Evolutionary conservation across 2,797 vertebrate genomes (phyloP).

Genomic region (Takifugu ocellatus): DNA sequence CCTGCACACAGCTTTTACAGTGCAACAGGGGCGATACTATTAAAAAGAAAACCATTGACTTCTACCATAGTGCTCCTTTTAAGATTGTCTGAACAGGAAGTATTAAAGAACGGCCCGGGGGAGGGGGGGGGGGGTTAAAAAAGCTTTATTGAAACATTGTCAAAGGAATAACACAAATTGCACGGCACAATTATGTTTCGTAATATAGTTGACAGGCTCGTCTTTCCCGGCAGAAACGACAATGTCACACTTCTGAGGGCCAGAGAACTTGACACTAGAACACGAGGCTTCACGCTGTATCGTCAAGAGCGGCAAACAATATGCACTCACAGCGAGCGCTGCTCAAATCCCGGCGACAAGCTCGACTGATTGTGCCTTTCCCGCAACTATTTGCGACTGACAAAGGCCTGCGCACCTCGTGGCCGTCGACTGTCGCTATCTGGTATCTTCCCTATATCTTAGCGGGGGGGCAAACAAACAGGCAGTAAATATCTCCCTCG

Average conservation of each 20-base stretch:
- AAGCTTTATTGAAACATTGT: slow-evolving; percentile 27
- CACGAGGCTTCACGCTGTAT: slow-evolving; percentile 43
- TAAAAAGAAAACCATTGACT: slow-evolving; percentile 40
- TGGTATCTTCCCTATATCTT: slow-evolving; percentile 49
- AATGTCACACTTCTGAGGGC: slow-evolving; percentile 55
- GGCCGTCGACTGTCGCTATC: slow-evolving; percentile 50
- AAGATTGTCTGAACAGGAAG: slow-evolving; percentile 33
- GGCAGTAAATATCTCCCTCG: slow-evolving; percentile 59
- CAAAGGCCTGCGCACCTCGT: slow-evolving; percentile 57
- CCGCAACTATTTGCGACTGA: slow-evolving; percentile 62
- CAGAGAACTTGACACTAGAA: slow-evolving; percentile 43
- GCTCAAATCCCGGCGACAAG: slow-evolving; percentile 62
- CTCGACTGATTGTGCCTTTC: slow-evolving; percentile 60
- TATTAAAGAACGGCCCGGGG: slow-evolving; percentile 50
- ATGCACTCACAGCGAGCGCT: slow-evolving; percentile 69
- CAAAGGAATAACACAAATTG: slow-evolving; percentile 46
- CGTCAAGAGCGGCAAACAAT: slow-evolving; percentile 79
- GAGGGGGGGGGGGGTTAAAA: slow-evolving; percentile 9
- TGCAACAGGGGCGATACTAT: slow-evolving; percentile 30
- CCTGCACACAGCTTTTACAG: slow-evolving; percentile 19
- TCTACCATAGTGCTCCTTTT: slow-evolving; percentile 37
- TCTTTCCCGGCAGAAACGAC: slow-evolving; percentile 53
- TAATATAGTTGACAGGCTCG: slow-evolving; percentile 32
- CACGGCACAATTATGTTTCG: slow-evolving; percentile 49
- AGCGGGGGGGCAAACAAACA: slow-evolving; percentile 58